These are phyloP conservation scores for Poecilia wingei DNA, from an alignment of 2,797 vertebrate genomes.

Conservation along the genomic window DNA sequence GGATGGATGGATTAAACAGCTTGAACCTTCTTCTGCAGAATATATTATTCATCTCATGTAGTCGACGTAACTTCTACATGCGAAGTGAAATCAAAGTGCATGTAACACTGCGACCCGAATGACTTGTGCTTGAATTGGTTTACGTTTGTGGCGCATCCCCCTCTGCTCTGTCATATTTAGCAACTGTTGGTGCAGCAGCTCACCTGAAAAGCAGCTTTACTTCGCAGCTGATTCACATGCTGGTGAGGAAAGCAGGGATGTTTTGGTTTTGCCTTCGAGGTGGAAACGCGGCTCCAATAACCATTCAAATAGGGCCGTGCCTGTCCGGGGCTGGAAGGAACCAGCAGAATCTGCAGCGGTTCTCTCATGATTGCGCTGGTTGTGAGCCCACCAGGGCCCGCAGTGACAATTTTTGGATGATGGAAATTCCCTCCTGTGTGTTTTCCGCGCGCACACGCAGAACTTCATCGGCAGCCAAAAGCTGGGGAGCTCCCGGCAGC, in stretches of 20 bases:
- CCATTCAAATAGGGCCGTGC: conserved; percentile 29
- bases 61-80: conserved; percentile 22
- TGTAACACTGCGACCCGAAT: conserved; percentile 51
- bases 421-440: conserved; percentile 46
- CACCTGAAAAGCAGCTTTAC: conserved; percentile 24
- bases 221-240: conserved; percentile 59
- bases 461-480: conserved; percentile 45
- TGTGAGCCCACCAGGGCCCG: conserved; percentile 22
- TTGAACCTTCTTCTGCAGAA: conserved; percentile 28
- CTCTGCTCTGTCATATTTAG: conserved; percentile 50
- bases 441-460: conserved; percentile 45
- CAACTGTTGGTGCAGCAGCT: conserved; percentile 58
- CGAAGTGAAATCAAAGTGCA: conserved; percentile 63
- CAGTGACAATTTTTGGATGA: conserved; percentile 43
- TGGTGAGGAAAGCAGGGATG: conserved; percentile 29
- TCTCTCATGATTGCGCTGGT: conserved; percentile 30
- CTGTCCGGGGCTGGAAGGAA: conserved; percentile 13
- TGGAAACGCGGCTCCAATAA: conserved; percentile 13
- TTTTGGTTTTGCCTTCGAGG: conserved; percentile 41
- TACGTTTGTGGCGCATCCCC: conserved; percentile 9
- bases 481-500: conserved; percentile 27
- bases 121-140: conserved; percentile 52
- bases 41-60: conserved; percentile 68
- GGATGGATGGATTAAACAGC: not conserved
- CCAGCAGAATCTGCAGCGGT: conserved; percentile 19